Conservation (phyloP, 2,888 invertebrate genomes). For the Mesoligia furuncula region DNA sequence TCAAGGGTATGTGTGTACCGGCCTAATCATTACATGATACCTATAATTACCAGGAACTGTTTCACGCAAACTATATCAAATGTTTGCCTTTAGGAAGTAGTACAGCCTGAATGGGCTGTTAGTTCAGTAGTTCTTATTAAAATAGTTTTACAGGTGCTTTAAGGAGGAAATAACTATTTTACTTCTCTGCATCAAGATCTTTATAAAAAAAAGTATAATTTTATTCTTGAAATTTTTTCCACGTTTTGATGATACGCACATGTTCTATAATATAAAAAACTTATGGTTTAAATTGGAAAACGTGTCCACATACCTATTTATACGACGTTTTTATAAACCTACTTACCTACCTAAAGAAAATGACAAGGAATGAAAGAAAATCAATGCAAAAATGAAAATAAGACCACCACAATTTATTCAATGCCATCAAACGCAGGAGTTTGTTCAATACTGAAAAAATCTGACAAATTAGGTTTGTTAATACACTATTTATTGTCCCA, state of each 20-base stretch:
- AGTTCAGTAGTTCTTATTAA: background rate
- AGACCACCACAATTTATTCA: background rate
- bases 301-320: background rate
- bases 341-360: background rate
- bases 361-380: background rate
- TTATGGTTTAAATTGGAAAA: background rate
- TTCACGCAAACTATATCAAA: conserved; percentile 49
- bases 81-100: conserved; percentile 30
- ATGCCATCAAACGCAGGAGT: background rate
- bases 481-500: background rate
- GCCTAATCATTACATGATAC: conserved; percentile 66
- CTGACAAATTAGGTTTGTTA: background rate
- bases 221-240: no score
- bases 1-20: conserved; percentile 69
- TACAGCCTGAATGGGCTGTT: background rate
- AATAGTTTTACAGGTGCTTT: background rate
- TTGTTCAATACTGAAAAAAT: background rate
- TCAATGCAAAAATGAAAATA: background rate
- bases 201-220: no score
- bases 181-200: background rate
- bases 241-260: background rate
- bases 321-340: background rate
- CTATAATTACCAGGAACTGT: conserved; percentile 50
- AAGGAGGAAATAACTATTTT: background rate
- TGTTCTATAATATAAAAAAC: background rate